Base-by-base conservation (phyloP, 2,113 vertebrate genomes). In the Chelonoidis abingdonii region DNA sequence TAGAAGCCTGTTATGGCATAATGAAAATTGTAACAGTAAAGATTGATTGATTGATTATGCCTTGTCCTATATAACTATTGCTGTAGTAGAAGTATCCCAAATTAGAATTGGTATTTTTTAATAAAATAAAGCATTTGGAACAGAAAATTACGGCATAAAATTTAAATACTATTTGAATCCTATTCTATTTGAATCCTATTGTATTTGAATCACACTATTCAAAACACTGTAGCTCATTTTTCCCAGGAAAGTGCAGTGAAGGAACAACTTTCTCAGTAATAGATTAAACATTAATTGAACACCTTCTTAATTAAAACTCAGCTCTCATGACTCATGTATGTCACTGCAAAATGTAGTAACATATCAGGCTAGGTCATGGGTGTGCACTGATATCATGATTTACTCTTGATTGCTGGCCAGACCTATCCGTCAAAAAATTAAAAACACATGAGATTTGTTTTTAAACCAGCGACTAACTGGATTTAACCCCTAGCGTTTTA, bases 381-480 rank as follows among this genome's bases (percentile, higher is more conserved):
- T 92, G 93, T 97, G 82, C 8, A 1, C 89, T 91, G 92, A 96
- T 95, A 89, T 65, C 49, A 35, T 81, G 92, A 95, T 92, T 97
- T 97, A 90, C 93, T 95, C 94, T 91, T 76, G 80, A 59, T 89
- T 97, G 89, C 95, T 94, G 93, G 89, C 89, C 94, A 97, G 93
- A 91, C 76, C 94, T 97, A 97, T 97, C 95, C 95, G 89, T 91
- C 87, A 52, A 93, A 95, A 97, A 95, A 94, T 96, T 97, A 88
- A 91, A 97, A 97, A 96, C 92, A 96, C 82, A 95, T 94, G 96
- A 93, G 16, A 93, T 54, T 35, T 91, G 27, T 86, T 95, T 85
- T 84, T 95, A 54, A 89, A 52, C 86, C 93, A 84, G 90, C 86
- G 80, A 72, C 83, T 89, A 96, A 57, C 92, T 10, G 41, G 59